Percentiles rank a stretch among this genome's conserved stretches.
Evolutionary conservation across 2,797 vertebrate species (phyloP).

Genomic region (Intellagama lesueurii): DNA sequence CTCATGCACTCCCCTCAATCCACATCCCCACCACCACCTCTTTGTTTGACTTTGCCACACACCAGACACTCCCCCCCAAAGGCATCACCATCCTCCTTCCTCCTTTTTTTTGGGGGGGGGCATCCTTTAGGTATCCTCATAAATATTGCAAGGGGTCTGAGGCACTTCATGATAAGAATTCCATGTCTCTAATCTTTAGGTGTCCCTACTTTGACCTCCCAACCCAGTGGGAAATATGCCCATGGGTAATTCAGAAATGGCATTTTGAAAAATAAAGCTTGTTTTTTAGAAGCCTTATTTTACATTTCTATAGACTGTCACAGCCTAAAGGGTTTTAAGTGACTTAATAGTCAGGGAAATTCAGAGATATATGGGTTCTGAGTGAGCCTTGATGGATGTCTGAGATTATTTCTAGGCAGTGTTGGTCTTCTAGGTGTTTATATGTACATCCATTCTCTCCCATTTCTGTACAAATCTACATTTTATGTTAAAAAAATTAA

Average conservation of each 20-base stretch:
- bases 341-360: background rate
- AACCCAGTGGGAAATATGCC: background rate
- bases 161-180: background rate
- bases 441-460: background rate
- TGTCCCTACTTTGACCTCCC: background rate
- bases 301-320: constrained; percentile 4
- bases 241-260: background rate
- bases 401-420: background rate
- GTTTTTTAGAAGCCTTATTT: constrained; percentile 13
- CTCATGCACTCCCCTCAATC: background rate
- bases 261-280: background rate
- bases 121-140: constrained; percentile 26
- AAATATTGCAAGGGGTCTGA: constrained; percentile 33
- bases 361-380: background rate
- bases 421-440: too few relatives aligned
- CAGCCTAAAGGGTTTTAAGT: background rate
- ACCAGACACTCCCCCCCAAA: background rate
- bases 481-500: background rate
- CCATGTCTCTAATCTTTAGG: constrained; percentile 33
- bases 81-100: constrained; percentile 5
- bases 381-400: background rate
- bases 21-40: background rate
- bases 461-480: background rate
- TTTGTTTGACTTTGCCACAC: constrained; percentile 2
- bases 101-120: background rate